Conservation (phyloP, 2,113 vertebrate species). For the Dicentrarchus labrax region DNA sequence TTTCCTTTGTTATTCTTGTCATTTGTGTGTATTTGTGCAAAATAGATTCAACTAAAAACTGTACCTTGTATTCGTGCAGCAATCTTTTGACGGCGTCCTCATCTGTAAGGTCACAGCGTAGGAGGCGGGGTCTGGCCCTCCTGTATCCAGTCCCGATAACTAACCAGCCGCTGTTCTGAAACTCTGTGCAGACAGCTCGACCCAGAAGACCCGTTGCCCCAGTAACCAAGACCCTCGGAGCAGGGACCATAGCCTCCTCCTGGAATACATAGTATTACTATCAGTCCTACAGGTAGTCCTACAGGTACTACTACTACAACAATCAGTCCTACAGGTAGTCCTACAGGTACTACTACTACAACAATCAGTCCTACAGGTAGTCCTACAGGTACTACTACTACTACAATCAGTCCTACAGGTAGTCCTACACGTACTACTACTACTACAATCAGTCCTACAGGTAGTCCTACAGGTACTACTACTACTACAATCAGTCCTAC, state of each 20-base stretch:
- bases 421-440: too few relatives aligned
- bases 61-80: constrained; percentile 89
- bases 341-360: neutral
- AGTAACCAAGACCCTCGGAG: constrained; percentile 88
- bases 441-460: neutral
- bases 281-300: too few relatives aligned
- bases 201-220: constrained; percentile 95
- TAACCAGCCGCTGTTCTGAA: constrained; percentile 89
- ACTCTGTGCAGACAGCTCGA: constrained; percentile 92
- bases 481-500: too few relatives aligned
- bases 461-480: too few relatives aligned
- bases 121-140: constrained; percentile 90
- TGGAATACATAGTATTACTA: constrained; percentile 25
- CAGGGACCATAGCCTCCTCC: constrained; percentile 87
- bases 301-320: too few relatives aligned
- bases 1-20: too few relatives aligned
- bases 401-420: neutral
- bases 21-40: too few relatives aligned
- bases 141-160: constrained; percentile 89
- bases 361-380: too few relatives aligned
- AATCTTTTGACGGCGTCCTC: constrained; percentile 87
- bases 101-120: constrained; percentile 91
- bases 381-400: neutral
- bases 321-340: too few relatives aligned
- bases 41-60: too few relatives aligned